phyloP scores from a whole-genome alignment of 1,140 invertebrate genomes.

The Chrysopa pallens region DNA sequence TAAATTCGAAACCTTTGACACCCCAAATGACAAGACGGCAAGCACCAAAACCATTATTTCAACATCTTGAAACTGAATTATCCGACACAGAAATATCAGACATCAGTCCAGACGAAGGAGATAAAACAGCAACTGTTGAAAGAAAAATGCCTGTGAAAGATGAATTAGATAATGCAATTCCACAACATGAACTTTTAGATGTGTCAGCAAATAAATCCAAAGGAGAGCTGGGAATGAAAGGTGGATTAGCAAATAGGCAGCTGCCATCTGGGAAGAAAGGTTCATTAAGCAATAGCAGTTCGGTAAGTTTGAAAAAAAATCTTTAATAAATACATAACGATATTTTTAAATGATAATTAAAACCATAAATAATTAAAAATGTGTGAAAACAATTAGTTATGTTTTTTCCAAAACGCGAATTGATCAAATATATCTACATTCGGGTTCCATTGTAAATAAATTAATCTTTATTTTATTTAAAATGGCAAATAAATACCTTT shows the following conservation, averaged over 20 bases:
- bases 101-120: conserved; percentile 47
- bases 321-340: too few species aligned
- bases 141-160: conserved; percentile 54
- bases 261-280: conserved; percentile 25
- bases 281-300: conserved; percentile 24
- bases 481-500: too few species aligned
- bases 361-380: too few species aligned
- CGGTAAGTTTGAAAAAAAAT: conserved; percentile 36
- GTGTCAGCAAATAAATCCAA: conserved; percentile 74
- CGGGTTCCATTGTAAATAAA: too few species aligned
- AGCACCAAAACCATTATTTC: conserved; percentile 44
- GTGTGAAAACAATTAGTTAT: too few species aligned
- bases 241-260: conserved; percentile 34
- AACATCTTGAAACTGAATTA: conserved; percentile 40
- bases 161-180: conserved; percentile 70
- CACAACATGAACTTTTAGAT: conserved; percentile 67
- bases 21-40: conserved; percentile 52
- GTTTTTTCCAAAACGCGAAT: too few species aligned
- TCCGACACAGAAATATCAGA: conserved; percentile 57
- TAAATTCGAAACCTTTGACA: conserved; percentile 47
- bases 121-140: conserved; percentile 59
- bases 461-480: too few species aligned
- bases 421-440: too few species aligned
- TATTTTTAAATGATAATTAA: too few species aligned
- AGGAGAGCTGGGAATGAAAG: conserved; percentile 64